Conservation (phyloP, 2,888 invertebrate genomes). For the Tolmerus cingulatus region DNA sequence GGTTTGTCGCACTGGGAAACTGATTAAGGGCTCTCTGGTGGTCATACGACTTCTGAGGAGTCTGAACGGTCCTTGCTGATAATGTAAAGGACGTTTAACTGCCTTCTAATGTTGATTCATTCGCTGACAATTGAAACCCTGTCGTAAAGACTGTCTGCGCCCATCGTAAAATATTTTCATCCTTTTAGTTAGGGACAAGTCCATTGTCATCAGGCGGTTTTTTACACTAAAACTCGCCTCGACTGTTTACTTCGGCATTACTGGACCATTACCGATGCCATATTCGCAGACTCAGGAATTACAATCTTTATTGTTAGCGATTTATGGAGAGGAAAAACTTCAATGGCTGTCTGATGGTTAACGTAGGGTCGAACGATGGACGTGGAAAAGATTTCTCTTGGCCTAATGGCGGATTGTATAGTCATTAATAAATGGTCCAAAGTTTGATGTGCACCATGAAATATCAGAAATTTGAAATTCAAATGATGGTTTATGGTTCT, state of each 20-base stretch:
- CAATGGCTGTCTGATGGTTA: neutral
- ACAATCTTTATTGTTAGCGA: neutral
- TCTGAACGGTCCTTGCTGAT: neutral
- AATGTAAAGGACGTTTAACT: neutral
- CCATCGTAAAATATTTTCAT: neutral
- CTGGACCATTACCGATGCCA: neutral
- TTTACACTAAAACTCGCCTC: neutral
- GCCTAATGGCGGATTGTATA: neutral
- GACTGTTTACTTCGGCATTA: neutral
- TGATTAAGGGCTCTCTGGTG: neutral
- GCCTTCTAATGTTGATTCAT: neutral
- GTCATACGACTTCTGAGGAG: neutral
- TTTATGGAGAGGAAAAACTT: neutral
- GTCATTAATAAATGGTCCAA: neutral
- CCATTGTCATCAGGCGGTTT: neutral
- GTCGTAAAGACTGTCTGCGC: neutral
- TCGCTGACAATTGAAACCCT: neutral
- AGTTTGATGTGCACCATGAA: neutral
- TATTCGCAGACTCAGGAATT: neutral
- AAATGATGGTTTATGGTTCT: neutral
- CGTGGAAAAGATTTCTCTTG: neutral
- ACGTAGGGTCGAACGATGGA: neutral
- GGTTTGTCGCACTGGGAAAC: neutral
- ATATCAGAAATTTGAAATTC: neutral
- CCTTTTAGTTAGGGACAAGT: neutral